A percentile compares a stretch with the other conserved stretches of the same genome.
Evolutionary conservation across 2,113 vertebrate species (phyloP).

Genomic region (Tapirus terrestris): DNA sequence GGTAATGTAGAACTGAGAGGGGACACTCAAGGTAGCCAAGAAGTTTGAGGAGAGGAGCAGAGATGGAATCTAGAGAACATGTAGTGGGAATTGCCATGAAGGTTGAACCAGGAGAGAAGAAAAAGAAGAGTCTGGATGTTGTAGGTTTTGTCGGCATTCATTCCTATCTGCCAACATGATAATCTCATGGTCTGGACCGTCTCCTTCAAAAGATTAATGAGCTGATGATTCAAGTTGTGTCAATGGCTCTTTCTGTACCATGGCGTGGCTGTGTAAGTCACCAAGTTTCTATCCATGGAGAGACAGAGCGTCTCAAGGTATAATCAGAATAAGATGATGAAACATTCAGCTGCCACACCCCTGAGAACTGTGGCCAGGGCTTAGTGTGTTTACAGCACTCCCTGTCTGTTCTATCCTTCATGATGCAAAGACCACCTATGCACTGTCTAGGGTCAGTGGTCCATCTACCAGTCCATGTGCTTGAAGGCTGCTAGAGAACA

Average conservation of each 20-base stretch:
- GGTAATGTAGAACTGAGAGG: background rate
- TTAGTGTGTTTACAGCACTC: background rate
- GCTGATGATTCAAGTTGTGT: background rate
- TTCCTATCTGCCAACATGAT: background rate
- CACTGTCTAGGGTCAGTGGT: too few relatives aligned
- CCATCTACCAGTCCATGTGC: background rate
- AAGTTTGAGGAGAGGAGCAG: background rate
- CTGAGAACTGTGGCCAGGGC: background rate
- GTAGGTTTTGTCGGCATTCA: background rate
- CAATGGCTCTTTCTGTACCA: background rate
- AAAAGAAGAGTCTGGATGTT: background rate
- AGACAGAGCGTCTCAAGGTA: background rate
- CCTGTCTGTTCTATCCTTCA: fast-evolving
- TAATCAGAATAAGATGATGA: background rate
- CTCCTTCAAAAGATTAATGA: background rate
- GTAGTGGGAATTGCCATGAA: background rate
- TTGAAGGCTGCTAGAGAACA: background rate
- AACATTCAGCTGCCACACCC: background rate
- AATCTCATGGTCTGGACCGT: background rate
- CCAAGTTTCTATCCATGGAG: background rate
- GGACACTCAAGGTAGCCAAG: background rate
- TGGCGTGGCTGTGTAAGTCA: background rate
- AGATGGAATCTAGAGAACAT: background rate
- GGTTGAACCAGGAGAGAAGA: background rate
- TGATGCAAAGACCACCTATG: background rate